Evolutionary conservation across 1,140 invertebrate species (phyloP), one percentile per base, ranked within the genome.

Genomic region (Muscidifurax raptorellus): DNA sequence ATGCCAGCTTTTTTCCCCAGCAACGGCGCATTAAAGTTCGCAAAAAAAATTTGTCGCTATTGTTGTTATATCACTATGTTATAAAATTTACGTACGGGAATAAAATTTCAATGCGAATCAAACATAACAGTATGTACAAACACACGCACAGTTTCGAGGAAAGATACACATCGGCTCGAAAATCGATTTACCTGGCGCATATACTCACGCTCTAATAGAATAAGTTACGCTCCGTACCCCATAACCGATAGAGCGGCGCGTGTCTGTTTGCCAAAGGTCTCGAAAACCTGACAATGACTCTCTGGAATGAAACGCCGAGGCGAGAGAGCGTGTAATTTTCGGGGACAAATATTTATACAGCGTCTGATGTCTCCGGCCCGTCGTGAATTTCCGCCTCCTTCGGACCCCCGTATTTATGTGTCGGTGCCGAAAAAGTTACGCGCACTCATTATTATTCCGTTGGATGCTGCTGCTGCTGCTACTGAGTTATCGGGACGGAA

Each of bases 321-420:
- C 44, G 66, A 13, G 78, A 18, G 67, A 80, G 66, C 82, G 67
- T 66, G 81, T 85, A 88, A 87, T 88, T 83, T 72, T 72, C 80
- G 76, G 15, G 5, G 36, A 25, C 40, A 88, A 87, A 88, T 86
- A 86, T 87, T 88, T 88, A 64, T 80, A 18, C 66, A 22, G 67
- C 32, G n/a, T 59, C 79, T 36, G 18, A 67, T 36, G 64, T 25
- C 32, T 82, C 32, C 36, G n/a, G 44, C 75, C 75, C n/a, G 3
- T 18, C 72, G 7, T 32, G 36, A 40, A 40, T 12, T 40, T 40
- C 36, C 36, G 36, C 36, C 36, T 40, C 36, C 36, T 40, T 40
- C 36, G 9, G 36, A 40, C 6, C 36, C 36, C 36, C 36, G 36
- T 40, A 40, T 40, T 40, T 18, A 13, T n/a, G n/a, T 32, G n/a